A percentile compares a stretch with the other conserved stretches of the same genome.
These are phyloP conservation scores for Pollenia angustigena DNA, from an alignment of 2,888 invertebrate genomes.

Conservation along the genomic window DNA sequence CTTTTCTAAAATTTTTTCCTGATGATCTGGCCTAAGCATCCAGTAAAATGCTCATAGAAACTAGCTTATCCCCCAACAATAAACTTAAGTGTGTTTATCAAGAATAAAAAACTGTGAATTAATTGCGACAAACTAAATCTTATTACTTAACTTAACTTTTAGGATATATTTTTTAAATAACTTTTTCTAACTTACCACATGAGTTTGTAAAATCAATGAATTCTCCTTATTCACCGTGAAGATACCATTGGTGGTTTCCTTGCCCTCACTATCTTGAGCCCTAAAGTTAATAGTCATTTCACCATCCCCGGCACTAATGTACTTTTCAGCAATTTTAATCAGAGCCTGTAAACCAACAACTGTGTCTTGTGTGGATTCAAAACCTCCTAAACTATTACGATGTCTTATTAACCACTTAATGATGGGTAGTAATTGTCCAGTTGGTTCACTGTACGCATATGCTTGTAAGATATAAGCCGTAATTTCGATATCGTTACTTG, in stretches of 20 bases:
- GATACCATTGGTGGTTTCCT: slow-evolving; percentile 75
- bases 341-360: slow-evolving; percentile 90
- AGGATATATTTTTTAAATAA: too few species aligned
- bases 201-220: slow-evolving; percentile 92
- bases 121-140: too few species aligned
- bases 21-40: too few species aligned
- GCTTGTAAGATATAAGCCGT: slow-evolving; percentile 95
- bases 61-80: too few species aligned
- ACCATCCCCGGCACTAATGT: slow-evolving; percentile 82
- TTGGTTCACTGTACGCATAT: slow-evolving; percentile 83
- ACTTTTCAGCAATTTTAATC: slow-evolving; percentile 87
- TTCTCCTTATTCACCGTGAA: slow-evolving; percentile 88
- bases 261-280: slow-evolving; percentile 72
- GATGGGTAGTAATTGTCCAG: slow-evolving; percentile 84
- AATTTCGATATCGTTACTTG: slow-evolving; percentile 90
- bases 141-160: too few species aligned
- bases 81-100: too few species aligned
- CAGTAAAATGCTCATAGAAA: too few species aligned
- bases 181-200: slow-evolving; percentile 86
- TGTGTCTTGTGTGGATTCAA: slow-evolving; percentile 91
- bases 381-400: slow-evolving; percentile 89
- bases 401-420: slow-evolving; percentile 90
- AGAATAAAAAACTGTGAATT: too few species aligned
- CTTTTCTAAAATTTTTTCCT: too few species aligned
- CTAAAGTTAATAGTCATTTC: slow-evolving; percentile 78